Conservation (phyloP, 2,888 invertebrate genomes). For the Ochropacha duplaris region DNA sequence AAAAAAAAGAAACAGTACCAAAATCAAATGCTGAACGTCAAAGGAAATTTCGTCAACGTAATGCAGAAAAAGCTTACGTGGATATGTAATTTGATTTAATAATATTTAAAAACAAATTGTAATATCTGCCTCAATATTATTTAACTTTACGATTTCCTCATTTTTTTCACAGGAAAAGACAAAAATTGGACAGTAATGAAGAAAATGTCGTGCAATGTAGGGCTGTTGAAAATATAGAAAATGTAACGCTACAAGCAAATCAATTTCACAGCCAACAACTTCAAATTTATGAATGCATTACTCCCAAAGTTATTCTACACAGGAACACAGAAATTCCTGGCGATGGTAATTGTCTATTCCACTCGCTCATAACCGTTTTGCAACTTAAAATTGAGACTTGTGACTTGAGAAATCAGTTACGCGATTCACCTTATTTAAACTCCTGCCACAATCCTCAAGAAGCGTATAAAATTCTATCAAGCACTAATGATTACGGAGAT, state of each 20-base stretch:
- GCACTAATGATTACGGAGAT: slow-evolving; percentile 40
- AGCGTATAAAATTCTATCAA: slow-evolving; percentile 42
- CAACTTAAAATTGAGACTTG: slow-evolving; percentile 41
- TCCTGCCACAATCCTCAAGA: slow-evolving; percentile 46
- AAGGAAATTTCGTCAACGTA: slow-evolving; percentile 39
- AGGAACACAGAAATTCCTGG: slow-evolving; percentile 33
- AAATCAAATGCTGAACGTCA: slow-evolving; percentile 41
- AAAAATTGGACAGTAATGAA: slow-evolving; percentile 32
- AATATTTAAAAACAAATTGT: slow-evolving; percentile 33
- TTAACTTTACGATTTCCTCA: slow-evolving; percentile 33
- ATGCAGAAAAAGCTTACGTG: slow-evolving; percentile 35
- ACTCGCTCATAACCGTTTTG: slow-evolving; percentile 40
- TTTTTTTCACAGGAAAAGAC: slow-evolving; percentile 38
- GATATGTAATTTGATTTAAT: slow-evolving; percentile 38
- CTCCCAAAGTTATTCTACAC: slow-evolving; percentile 40
- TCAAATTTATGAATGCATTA: slow-evolving; percentile 28
- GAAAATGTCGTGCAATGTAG: slow-evolving; percentile 29
- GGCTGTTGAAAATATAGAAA: slow-evolving; percentile 28
- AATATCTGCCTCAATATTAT: slow-evolving; percentile 29
- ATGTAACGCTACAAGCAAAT: slow-evolving; percentile 26
- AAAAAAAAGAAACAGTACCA: slow-evolving; percentile 28
- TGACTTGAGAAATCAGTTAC: slow-evolving; percentile 43
- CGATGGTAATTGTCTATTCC: slow-evolving; percentile 36
- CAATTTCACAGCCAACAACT: slow-evolving; percentile 17
- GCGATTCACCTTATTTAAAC: slow-evolving; percentile 45